Conservation (phyloP, 2,797 vertebrate species). For the Meda fulgida region DNA sequence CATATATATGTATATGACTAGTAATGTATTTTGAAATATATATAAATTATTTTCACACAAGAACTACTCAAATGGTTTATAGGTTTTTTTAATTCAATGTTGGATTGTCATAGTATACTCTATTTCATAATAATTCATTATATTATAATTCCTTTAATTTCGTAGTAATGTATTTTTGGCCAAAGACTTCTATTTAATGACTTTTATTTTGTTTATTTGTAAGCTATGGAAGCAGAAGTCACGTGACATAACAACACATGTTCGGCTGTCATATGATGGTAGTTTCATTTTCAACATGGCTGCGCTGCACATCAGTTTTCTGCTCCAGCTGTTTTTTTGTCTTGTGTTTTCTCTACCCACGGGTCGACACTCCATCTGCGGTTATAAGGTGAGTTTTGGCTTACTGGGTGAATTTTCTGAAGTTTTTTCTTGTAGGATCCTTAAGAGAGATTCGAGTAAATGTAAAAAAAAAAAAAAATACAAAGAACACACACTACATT, state of each 20-base stretch:
- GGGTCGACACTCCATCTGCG: slow-evolving; percentile 30
- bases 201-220: slow-evolving; percentile 36
- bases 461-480: not conserved
- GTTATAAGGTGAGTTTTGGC: slow-evolving; percentile 29
- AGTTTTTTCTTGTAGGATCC: not conserved
- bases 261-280: not conserved
- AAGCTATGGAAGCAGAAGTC: not conserved
- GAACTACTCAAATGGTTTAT: too few relatives aligned
- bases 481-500: not conserved
- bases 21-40: too few relatives aligned
- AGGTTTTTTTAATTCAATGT: too few relatives aligned
- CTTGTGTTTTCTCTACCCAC: slow-evolving; percentile 11
- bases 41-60: too few relatives aligned
- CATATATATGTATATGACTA: too few relatives aligned
- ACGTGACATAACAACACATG: not conserved
- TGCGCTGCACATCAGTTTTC: not conserved
- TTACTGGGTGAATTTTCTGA: not conserved
- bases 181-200: not conserved
- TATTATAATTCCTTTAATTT: not conserved
- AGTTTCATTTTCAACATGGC: slow-evolving; percentile 21
- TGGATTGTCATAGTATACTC: too few relatives aligned
- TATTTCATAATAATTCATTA: not conserved
- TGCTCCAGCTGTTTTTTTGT: slow-evolving; percentile 1
- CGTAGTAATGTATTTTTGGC: not conserved
- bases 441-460: not conserved